phyloP scores from a whole-genome alignment of 1,140 invertebrate genomes.

The Neuroterus valhalla region DNA sequence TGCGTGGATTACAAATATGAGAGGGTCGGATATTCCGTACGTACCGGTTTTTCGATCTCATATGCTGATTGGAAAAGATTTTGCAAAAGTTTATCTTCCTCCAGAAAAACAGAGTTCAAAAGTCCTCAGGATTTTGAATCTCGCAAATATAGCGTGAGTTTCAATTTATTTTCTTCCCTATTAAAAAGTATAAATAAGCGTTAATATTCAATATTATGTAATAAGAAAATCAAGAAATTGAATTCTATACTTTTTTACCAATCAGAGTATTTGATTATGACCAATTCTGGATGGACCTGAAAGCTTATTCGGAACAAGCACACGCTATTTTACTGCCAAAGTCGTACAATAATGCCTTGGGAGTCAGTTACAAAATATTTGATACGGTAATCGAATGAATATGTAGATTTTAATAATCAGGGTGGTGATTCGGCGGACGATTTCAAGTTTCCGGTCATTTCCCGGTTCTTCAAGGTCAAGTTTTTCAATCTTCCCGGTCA shows the following conservation, averaged over 20 bases:
- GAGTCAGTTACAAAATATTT: conserved; percentile 73
- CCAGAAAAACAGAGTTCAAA: conserved; percentile 63
- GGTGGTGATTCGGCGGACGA: too few species aligned
- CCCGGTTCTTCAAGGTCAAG: too few species aligned
- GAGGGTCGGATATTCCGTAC: conserved; percentile 81
- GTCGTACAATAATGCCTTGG: conserved; percentile 67
- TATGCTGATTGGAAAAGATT: conserved; percentile 74
- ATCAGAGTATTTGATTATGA: conserved; percentile 66
- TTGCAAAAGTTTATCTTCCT: conserved; percentile 65
- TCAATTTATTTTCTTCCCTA: too few species aligned
- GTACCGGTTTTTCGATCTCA: conserved; percentile 82
- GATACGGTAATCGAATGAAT: conserved; percentile 58
- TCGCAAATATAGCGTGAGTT: conserved; percentile 25
- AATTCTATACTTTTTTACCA: conserved; percentile 19
- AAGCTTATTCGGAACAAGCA: conserved; percentile 51
- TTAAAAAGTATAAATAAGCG: too few species aligned
- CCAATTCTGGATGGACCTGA: conserved; percentile 65
- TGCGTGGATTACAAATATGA: conserved; percentile 83
- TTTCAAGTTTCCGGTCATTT: too few species aligned
- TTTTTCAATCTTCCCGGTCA: too few species aligned
- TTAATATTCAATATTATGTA: background rate
- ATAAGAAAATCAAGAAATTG: background rate
- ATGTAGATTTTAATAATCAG: too few species aligned
- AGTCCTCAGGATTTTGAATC: conserved; percentile 58
- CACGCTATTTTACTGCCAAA: conserved; percentile 69